Percentiles rank a stretch among this genome's conserved stretches.
These are phyloP conservation scores for Nephrotoma appendiculata DNA, from an alignment of 2,888 invertebrate species.

Conservation along the genomic window DNA sequence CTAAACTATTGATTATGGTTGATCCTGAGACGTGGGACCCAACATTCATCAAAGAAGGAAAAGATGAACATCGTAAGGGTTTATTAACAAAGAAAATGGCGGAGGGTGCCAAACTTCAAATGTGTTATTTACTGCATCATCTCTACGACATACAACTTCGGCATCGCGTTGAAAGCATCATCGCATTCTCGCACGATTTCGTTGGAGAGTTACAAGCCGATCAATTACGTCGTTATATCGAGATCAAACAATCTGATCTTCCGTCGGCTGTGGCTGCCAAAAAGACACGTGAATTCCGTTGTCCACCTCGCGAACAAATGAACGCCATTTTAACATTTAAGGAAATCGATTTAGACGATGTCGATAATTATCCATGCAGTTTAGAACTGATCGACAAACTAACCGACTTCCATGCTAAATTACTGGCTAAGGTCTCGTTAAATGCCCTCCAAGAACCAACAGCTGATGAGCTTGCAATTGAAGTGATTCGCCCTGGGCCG, in stretches of 20 bases:
- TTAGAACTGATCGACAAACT: constrained; percentile 73
- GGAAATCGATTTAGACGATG: constrained; percentile 69
- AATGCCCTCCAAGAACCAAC: constrained; percentile 68
- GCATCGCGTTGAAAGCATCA: constrained; percentile 89
- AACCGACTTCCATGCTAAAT: constrained; percentile 61
- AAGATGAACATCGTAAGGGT: constrained; percentile 85
- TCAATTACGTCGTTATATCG: constrained; percentile 87
- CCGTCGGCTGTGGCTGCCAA: constrained; percentile 97
- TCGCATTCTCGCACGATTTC: constrained; percentile 89
- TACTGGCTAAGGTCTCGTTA: constrained; percentile 72
- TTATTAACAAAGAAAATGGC: constrained; percentile 94
- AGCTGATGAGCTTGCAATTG: constrained; percentile 36
- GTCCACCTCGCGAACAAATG: constrained; percentile 98
- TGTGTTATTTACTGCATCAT: constrained; percentile 94
- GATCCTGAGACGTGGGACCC: constrained; percentile 94
- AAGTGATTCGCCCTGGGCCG: constrained; percentile 50
- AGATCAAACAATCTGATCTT: constrained; percentile 96
- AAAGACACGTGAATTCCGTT: constrained; percentile 95
- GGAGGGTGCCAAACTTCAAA: constrained; percentile 94
- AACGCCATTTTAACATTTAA: constrained; percentile 88
- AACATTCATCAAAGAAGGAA: constrained; percentile 70
- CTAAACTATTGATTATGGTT: constrained; percentile 82
- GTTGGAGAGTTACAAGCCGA: constrained; percentile 87
- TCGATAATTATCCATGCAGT: constrained; percentile 79
- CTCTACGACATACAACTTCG: constrained; percentile 88